Evolutionary conservation across 2,888 invertebrate species (phyloP).

Genomic region (Troides oblongomaculatus): DNA sequence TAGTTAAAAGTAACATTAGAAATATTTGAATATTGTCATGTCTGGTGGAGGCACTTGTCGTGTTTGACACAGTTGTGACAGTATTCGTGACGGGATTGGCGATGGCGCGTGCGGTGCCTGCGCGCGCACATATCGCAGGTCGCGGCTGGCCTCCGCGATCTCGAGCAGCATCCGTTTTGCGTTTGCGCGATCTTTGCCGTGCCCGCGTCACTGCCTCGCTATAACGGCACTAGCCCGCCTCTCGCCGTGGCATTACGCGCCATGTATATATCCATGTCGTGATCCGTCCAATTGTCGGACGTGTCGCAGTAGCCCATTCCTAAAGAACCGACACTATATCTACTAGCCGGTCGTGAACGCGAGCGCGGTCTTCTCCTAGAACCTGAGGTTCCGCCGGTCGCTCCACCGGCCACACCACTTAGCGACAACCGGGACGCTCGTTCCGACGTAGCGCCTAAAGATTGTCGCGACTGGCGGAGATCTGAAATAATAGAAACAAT

Average conservation of each 20-base stretch:
- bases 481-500: slow-evolving; percentile 70
- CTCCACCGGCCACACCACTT: slow-evolving; percentile 82
- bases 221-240: slow-evolving; percentile 91
- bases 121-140: slow-evolving; percentile 53
- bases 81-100: slow-evolving; percentile 35
- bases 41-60: slow-evolving; percentile 31
- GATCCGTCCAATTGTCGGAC: slow-evolving; percentile 96
- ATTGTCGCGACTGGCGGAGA: slow-evolving; percentile 91
- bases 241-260: slow-evolving; percentile 93
- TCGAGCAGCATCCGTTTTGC: slow-evolving; percentile 49
- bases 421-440: slow-evolving; percentile 88
- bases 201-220: slow-evolving; percentile 60
- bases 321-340: slow-evolving; percentile 89
- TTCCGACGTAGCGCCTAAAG: slow-evolving; percentile 89
- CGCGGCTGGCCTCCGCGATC: slow-evolving; percentile 42
- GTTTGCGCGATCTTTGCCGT: slow-evolving; percentile 47
- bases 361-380: slow-evolving; percentile 87
- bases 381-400: slow-evolving; percentile 81
- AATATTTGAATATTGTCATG: slow-evolving; percentile 31
- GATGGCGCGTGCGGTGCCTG: slow-evolving; percentile 40
- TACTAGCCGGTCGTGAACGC: slow-evolving; percentile 89
- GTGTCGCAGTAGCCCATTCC: slow-evolving; percentile 94
- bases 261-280: slow-evolving; percentile 97
- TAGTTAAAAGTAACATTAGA: neutral
- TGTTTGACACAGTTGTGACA: slow-evolving; percentile 32